Conservation (phyloP, 2,113 vertebrate species). For the Gymnogyps californianus region DNA sequence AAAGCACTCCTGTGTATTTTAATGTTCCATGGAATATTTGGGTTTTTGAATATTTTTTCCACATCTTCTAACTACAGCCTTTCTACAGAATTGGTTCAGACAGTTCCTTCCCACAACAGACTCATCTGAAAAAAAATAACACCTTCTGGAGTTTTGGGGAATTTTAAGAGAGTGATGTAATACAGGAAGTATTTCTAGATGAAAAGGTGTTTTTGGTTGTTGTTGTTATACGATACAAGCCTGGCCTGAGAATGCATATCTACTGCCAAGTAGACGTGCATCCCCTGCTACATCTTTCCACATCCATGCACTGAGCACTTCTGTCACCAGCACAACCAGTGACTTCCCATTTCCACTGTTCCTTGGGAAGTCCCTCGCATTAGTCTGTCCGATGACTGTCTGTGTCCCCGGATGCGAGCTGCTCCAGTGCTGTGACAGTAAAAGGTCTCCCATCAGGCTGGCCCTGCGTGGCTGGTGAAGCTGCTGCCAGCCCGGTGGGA, state of each 20-base stretch:
- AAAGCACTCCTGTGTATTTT: neutral
- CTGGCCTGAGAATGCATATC: neutral
- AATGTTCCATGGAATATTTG: neutral
- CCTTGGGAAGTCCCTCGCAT: neutral
- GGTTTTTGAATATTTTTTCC: neutral
- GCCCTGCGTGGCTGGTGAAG: neutral
- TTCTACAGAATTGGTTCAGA: neutral
- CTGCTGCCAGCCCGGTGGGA: neutral
- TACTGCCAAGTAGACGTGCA: neutral
- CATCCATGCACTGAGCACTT: neutral
- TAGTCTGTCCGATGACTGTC: neutral
- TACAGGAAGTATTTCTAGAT: neutral
- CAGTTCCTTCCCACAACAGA: neutral
- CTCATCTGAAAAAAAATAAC: neutral
- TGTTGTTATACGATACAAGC: neutral
- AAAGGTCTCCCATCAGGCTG: neutral
- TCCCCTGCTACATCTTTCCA: neutral
- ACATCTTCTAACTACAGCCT: neutral
- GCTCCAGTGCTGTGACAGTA: neutral
- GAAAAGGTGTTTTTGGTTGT: neutral
- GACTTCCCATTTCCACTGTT: neutral
- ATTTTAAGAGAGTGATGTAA: neutral
- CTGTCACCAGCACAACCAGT: rapidly evolving
- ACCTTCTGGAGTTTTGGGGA: neutral
- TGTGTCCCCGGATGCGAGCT: rapidly evolving